Conservation (phyloP, 2,888 invertebrate genomes). For the Calephelis perditalis region DNA sequence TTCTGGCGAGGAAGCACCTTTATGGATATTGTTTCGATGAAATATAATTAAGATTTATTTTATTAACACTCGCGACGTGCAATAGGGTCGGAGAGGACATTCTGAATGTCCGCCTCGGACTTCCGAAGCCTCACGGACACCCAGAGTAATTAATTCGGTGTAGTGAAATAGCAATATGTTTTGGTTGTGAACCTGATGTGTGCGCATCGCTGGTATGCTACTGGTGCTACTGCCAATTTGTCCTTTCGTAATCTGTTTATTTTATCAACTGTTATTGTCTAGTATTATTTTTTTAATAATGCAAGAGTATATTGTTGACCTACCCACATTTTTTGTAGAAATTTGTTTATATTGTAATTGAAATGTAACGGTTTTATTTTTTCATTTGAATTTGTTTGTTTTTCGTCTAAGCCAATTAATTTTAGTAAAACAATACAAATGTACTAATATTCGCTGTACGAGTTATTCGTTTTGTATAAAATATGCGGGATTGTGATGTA, state of each 20-base stretch:
- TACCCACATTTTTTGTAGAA: constrained; percentile 51
- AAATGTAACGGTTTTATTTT: constrained; percentile 60
- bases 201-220: constrained; percentile 50
- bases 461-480: too few relatives aligned
- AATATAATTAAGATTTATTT: constrained; percentile 57
- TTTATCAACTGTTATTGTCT: constrained; percentile 67
- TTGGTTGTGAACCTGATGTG: constrained; percentile 69
- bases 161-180: constrained; percentile 74
- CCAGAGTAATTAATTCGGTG: constrained; percentile 66
- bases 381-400: background rate
- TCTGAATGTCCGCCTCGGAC: constrained; percentile 42
- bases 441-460: too few relatives aligned
- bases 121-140: constrained; percentile 53
- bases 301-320: constrained; percentile 60
- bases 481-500: too few relatives aligned
- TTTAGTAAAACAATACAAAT: too few relatives aligned
- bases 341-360: constrained; percentile 71
- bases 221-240: constrained; percentile 59
- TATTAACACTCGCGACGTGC: constrained; percentile 52
- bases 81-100: constrained; percentile 51
- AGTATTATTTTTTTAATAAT: constrained; percentile 66
- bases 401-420: too few relatives aligned
- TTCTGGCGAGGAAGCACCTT: too few relatives aligned
- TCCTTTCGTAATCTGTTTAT: constrained; percentile 45
- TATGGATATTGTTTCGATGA: constrained; percentile 65